phyloP scores from a whole-genome alignment of 2,797 vertebrate genomes.

The Ctenosaura bakeri region DNA sequence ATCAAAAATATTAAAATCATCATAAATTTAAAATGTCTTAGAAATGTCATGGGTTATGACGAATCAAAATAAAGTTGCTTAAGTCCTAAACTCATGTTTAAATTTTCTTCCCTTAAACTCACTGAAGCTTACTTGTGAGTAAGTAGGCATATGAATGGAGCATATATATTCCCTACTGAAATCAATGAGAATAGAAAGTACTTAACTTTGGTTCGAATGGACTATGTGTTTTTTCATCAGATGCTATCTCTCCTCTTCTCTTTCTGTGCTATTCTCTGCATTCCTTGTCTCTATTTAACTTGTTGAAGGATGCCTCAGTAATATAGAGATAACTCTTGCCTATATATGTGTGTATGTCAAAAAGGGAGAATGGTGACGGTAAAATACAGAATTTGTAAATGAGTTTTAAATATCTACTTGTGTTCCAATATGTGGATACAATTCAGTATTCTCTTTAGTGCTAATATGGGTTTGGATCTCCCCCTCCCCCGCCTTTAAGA shows the following conservation, averaged over 20 bases:
- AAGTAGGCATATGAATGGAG: not conserved
- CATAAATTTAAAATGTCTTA: slow-evolving; percentile 13
- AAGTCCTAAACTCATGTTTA: not conserved
- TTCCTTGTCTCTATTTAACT: not conserved
- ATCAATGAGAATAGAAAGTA: not conserved
- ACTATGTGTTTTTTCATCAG: not conserved
- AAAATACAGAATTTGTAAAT: not conserved
- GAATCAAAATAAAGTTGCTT: not conserved
- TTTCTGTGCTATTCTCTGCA: not conserved
- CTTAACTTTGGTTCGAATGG: slow-evolving; percentile 1
- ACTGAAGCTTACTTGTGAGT: no score
- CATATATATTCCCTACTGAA: slow-evolving; percentile 2
- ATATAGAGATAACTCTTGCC: no score
- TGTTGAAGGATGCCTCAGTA: not conserved
- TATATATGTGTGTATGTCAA: no score
- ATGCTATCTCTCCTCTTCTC: not conserved
- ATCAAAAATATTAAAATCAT: not conserved
- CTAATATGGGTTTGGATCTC: not conserved
- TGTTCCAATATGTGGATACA: not conserved
- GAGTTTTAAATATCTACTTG: rapidly evolving
- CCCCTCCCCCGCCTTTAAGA: not conserved
- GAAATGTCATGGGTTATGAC: not conserved
- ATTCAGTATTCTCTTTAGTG: slow-evolving; percentile 13
- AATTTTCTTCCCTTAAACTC: not conserved
- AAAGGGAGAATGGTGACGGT: not conserved